Evolutionary conservation across 2,797 vertebrate species (phyloP).

Genomic region (Sparidentex hasta): DNA sequence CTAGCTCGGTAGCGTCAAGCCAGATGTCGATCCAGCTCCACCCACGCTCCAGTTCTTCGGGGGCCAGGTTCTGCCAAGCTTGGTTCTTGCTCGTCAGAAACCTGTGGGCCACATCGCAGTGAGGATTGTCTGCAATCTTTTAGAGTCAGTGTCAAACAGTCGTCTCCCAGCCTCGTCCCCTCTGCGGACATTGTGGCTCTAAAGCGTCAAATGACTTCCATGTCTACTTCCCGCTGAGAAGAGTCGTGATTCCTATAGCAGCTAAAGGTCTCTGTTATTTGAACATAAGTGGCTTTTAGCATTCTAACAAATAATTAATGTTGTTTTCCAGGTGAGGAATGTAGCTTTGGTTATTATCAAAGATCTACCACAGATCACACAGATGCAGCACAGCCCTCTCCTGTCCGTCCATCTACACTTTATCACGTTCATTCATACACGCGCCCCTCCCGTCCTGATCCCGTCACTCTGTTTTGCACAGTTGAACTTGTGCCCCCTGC

Average conservation of each 20-base stretch:
- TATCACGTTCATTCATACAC: conserved; percentile 31
- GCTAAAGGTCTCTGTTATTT: not conserved
- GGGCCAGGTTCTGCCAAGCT: too few species aligned
- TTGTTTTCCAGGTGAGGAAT: not conserved
- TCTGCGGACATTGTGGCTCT: not conserved
- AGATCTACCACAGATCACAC: not conserved
- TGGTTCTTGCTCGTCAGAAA: too few species aligned
- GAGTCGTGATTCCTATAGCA: accelerated
- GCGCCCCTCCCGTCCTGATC: conserved; percentile 37
- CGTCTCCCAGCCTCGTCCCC: not conserved
- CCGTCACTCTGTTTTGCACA: conserved; percentile 45
- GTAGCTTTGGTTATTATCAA: not conserved
- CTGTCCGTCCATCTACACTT: conserved; percentile 22
- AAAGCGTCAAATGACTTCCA: not conserved
- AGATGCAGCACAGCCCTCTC: not conserved
- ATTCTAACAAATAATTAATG: not conserved
- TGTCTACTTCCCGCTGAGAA: accelerated
- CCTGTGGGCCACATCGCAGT: too few species aligned
- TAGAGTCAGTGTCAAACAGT: not conserved
- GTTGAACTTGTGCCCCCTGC: conserved; percentile 91
- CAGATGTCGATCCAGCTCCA: too few species aligned
- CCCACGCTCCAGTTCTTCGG: too few species aligned
- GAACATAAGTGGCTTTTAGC: not conserved
- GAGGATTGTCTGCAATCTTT: too few species aligned
- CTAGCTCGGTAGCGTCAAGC: too few species aligned